Evolutionary conservation across 1,140 invertebrate species (phyloP).

Genomic region (Drosophila aff.): DNA sequence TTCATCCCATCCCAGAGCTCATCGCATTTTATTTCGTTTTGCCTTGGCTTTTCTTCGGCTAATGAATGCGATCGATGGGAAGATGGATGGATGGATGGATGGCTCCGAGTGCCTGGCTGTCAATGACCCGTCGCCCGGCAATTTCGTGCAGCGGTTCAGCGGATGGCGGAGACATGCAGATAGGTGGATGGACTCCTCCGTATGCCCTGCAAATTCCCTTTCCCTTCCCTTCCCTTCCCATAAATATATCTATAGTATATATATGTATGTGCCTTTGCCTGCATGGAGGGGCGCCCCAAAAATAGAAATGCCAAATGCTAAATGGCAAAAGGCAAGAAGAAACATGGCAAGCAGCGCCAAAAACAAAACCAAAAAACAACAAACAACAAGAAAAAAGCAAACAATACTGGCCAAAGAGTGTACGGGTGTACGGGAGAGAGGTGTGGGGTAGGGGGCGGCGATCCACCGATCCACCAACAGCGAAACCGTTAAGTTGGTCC

Average conservation of each 20-base stretch:
- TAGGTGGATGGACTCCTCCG: conserved; percentile 14
- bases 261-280: not conserved
- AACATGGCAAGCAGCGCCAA: conserved; percentile 45
- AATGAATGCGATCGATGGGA: conserved; percentile 9
- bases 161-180: conserved; percentile 16
- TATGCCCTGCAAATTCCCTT: not conserved
- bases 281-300: conserved; percentile 39
- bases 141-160: conserved; percentile 30
- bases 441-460: not conserved
- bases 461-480: conserved; percentile 22
- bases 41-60: conserved; percentile 3
- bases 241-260: not conserved
- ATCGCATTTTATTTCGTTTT: not conserved
- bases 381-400: not conserved
- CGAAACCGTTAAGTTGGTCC: conserved; percentile 55
- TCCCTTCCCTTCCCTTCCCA: not conserved
- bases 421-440: too few relatives aligned
- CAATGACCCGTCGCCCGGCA: conserved; percentile 37
- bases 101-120: conserved; percentile 16
- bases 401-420: not conserved
- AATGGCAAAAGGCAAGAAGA: conserved; percentile 39
- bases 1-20: not conserved
- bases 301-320: conserved; percentile 57
- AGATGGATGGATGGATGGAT: conserved; percentile 30
- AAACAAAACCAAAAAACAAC: conserved; percentile 4